Conservation (phyloP, 2,797 vertebrate genomes). For the Cyclopterus lumpus region DNA sequence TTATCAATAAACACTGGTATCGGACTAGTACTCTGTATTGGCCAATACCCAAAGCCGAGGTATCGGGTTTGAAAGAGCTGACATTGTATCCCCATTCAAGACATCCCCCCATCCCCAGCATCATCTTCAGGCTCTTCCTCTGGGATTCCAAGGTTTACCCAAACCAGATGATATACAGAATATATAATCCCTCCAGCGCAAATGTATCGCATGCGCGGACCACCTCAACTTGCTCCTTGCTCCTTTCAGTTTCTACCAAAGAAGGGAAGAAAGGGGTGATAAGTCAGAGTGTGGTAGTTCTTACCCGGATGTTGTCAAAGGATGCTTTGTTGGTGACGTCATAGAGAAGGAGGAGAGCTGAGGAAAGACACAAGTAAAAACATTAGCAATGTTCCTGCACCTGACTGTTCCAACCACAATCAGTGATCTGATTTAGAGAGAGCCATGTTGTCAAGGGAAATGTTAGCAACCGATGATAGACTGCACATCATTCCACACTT, state of each 20-base stretch:
- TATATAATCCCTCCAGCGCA: background rate
- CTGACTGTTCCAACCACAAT: background rate
- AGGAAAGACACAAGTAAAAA: constrained; percentile 9
- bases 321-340: constrained; percentile 94
- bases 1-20: background rate
- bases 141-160: background rate
- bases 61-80: background rate
- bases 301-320: constrained; percentile 94
- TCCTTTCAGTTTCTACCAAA: background rate
- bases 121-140: background rate
- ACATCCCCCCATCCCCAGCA: background rate
- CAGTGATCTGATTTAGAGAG: background rate
- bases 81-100: background rate
- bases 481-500: background rate
- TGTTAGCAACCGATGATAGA: background rate
- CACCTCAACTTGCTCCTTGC: background rate
- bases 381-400: background rate
- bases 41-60: background rate
- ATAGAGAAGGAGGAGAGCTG: constrained; percentile 94
- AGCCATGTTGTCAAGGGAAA: background rate
- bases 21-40: background rate
- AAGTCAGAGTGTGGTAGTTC: background rate
- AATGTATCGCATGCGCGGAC: background rate
- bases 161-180: background rate
- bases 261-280: background rate